Conservation (phyloP, 2,888 invertebrate species). For the Caradrina clavipalpis region DNA sequence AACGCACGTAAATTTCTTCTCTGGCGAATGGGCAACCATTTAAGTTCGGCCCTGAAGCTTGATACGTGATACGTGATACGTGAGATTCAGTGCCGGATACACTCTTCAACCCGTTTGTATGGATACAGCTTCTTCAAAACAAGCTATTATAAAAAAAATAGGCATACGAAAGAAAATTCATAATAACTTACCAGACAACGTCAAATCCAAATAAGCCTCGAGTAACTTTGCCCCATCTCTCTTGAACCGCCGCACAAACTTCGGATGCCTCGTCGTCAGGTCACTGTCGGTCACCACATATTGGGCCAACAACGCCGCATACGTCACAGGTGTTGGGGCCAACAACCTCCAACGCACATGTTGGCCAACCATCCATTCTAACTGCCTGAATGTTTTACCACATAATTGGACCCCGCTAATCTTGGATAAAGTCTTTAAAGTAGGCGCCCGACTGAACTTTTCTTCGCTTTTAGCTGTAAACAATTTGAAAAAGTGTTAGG, state of each 20-base stretch:
- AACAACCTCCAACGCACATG: conserved; percentile 85
- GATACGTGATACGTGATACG: too few relatives aligned
- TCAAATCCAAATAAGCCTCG: conserved; percentile 84
- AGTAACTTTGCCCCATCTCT: conserved; percentile 82
- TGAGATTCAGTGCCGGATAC: too few relatives aligned
- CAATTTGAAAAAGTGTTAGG: conserved; percentile 1
- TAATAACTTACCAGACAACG: conserved; percentile 81
- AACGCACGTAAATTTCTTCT: too few relatives aligned
- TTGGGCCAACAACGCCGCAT: conserved; percentile 81
- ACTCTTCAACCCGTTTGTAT: too few relatives aligned
- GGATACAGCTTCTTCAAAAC: too few relatives aligned
- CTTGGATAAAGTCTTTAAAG: conserved; percentile 80
- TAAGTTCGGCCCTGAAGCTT: too few relatives aligned
- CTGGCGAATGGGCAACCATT: too few relatives aligned
- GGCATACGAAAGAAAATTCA: too few relatives aligned
- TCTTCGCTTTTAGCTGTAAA: conserved; percentile 86
- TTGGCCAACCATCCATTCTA: conserved; percentile 89
- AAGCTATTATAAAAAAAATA: too few relatives aligned
- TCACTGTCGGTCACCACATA: conserved; percentile 84
- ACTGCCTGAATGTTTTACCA: conserved; percentile 84
- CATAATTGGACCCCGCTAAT: conserved; percentile 82
- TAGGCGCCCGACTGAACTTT: conserved; percentile 83
- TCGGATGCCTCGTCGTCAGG: conserved; percentile 82
- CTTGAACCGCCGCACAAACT: conserved; percentile 82
- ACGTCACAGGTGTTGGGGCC: conserved; percentile 84